These are phyloP conservation scores for Trypoxylus dichotomus DNA, from an alignment of 1,140 invertebrate species.

Conservation along the genomic window DNA sequence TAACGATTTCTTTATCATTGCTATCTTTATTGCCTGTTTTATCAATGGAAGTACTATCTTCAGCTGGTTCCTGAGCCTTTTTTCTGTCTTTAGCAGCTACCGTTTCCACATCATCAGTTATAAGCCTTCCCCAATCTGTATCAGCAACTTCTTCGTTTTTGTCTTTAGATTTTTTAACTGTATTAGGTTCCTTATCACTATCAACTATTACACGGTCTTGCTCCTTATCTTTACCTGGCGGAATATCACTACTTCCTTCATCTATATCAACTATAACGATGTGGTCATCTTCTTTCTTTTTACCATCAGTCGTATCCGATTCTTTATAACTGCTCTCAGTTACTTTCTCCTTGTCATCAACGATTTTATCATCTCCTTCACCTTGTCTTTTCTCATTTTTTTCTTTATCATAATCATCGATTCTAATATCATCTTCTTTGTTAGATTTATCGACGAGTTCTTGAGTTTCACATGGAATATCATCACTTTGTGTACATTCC, in stretches of 20 bases:
- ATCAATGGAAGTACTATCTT: neutral
- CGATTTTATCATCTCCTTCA: no score
- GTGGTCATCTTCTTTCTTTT: constrained; percentile 6
- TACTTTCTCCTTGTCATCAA: neutral
- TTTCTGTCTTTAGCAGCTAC: neutral
- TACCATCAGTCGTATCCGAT: constrained; percentile 24
- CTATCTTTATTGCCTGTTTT: constrained; percentile 27
- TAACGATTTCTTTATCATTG: neutral
- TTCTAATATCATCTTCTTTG: no score
- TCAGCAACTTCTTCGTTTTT: neutral
- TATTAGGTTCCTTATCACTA: neutral
- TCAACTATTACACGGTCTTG: neutral
- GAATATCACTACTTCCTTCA: neutral
- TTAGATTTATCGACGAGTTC: neutral
- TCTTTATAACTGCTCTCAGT: no score
- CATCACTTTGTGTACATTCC: neutral
- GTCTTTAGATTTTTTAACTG: no score
- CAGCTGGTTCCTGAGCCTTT: neutral
- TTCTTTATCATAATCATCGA: constrained; percentile 13
- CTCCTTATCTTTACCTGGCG: constrained; percentile 1
- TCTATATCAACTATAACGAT: no score
- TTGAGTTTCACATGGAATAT: neutral
- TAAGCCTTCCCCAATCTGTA: no score
- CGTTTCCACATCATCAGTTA: neutral
- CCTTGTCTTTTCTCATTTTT: neutral